Conservation (phyloP, 2,797 vertebrate genomes). For the Phoeniculus purpureus region DNA sequence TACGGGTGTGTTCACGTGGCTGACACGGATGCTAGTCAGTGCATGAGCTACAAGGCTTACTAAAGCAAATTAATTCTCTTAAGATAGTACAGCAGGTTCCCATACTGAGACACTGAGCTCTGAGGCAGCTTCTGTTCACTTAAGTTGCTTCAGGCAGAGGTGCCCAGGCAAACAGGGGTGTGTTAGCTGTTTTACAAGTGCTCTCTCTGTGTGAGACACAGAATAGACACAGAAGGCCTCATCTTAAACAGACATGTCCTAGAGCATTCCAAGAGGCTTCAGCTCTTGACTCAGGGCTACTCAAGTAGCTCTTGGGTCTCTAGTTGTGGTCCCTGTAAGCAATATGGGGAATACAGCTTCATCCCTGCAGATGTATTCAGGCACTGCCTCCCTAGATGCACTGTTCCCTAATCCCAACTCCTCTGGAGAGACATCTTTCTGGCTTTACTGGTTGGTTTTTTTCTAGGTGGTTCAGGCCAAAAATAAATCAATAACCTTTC, state of each 20-base stretch:
- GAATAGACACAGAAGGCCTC: not conserved
- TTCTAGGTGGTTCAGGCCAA: not conserved
- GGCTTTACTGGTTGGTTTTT: not conserved
- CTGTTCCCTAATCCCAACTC: not conserved
- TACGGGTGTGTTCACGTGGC: not conserved
- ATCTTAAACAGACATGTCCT: not conserved
- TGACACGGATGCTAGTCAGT: not conserved
- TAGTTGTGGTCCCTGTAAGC: not conserved
- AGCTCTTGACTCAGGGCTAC: not conserved
- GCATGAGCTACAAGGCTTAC: not conserved
- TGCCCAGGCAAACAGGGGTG: not conserved
- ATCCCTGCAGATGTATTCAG: not conserved
- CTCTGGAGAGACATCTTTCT: not conserved
- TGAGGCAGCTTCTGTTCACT: not conserved
- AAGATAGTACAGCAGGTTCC: not conserved
- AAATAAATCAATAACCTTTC: not conserved
- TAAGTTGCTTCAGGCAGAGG: not conserved
- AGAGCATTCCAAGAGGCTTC: not conserved
- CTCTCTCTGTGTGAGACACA: not conserved
- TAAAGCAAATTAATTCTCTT: not conserved
- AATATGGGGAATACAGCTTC: not conserved
- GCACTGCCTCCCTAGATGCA: not conserved
- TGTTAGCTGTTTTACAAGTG: not conserved
- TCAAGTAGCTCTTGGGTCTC: not conserved
- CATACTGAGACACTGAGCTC: not conserved